These are phyloP conservation scores for Ladona fulva DNA, from an alignment of 1,140 invertebrate genomes.

Conservation along the genomic window DNA sequence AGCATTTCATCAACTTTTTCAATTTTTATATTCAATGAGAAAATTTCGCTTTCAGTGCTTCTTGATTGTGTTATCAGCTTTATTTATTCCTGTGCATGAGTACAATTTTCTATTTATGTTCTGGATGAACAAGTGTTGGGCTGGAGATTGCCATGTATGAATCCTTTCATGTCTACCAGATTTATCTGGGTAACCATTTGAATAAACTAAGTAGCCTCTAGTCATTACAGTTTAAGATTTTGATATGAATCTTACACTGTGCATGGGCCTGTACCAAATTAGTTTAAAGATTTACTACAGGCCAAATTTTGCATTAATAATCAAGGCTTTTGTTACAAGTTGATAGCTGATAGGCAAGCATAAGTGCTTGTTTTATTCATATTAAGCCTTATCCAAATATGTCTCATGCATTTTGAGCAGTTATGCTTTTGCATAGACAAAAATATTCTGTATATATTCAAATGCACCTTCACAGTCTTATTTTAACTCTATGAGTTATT, in stretches of 20 bases:
- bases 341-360: background rate
- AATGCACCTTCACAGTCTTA: background rate
- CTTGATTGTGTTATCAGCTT: background rate
- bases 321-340: background rate
- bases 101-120: background rate
- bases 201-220: background rate
- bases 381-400: background rate
- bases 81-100: background rate
- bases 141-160: background rate
- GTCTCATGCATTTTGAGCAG: background rate
- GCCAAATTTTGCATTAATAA: background rate
- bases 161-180: background rate
- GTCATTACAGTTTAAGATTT: background rate
- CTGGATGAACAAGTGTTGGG: background rate
- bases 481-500: background rate
- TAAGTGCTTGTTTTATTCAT: background rate
- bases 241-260: slow-evolving; percentile 7
- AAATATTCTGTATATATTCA: slow-evolving; percentile 6
- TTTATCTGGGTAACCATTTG: background rate
- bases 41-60: background rate
- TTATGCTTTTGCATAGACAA: background rate
- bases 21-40: background rate
- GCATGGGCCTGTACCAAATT: background rate
- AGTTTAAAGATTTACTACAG: background rate
- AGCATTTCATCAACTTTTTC: too few relatives aligned